A percentile compares a stretch with the other conserved stretches of the same genome.
Conservation (phyloP, 2,888 invertebrate genomes). For the Trichogramma evanescens region DNA sequence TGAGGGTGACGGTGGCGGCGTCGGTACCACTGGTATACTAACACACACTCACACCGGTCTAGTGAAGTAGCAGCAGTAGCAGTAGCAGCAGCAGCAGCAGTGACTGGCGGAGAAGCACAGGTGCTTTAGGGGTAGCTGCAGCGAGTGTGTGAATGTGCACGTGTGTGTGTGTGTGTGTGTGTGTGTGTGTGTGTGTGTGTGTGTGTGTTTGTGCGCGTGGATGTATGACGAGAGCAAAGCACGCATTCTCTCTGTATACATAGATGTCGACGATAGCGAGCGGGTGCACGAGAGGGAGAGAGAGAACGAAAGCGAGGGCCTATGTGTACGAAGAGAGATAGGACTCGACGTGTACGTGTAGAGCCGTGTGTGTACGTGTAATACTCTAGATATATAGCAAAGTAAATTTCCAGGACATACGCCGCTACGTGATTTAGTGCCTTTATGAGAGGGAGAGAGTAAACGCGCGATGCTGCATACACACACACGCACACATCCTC, state of each 20-base stretch:
- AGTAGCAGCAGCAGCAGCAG: no score
- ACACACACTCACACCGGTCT: no score
- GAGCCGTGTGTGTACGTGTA: not conserved
- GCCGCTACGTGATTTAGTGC: constrained; percentile 20
- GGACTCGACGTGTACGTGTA: not conserved
- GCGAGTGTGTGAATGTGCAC: not conserved
- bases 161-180: not conserved
- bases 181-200: not conserved
- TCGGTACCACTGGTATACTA: no score
- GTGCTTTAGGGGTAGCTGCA: no score
- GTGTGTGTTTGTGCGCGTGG: not conserved
- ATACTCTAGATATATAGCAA: not conserved
- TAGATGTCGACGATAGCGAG: not conserved
- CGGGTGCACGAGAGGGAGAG: not conserved
- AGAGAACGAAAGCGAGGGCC: not conserved
- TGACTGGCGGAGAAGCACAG: no score
- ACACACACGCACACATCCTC: not conserved
- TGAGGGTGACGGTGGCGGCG: no score
- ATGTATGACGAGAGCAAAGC: not conserved
- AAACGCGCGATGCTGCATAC: no score
- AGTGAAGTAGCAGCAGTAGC: no score
- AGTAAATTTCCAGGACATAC: constrained; percentile 16
- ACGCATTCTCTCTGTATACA: not conserved
- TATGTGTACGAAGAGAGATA: not conserved
- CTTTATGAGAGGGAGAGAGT: constrained; percentile 11